Base-by-base conservation (phyloP, 2,888 invertebrate genomes). In the Acholoe squamosa region DNA sequence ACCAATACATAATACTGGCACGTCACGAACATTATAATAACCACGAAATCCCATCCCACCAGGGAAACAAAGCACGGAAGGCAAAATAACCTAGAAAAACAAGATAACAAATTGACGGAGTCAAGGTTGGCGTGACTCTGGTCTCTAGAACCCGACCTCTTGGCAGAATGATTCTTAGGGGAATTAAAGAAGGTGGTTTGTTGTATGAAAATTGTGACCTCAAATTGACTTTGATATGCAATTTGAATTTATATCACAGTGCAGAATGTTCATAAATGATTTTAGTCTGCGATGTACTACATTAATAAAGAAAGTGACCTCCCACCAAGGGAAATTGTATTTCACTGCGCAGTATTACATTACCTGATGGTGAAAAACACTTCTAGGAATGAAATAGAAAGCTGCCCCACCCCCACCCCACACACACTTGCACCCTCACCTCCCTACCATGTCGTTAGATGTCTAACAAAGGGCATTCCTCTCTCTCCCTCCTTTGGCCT, bases 81-180 rank as follows among this genome's bases (percentile, higher is more conserved):
- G n/a, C 12, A n/a, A n/a, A 61, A 61, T n/a, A n/a, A 61, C 1
- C 61, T 61, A 61, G 61, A 61, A 61, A 61, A 61, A 61, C 61
- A 61, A 61, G 61, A 61, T 61, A 61, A n/a, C 61, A 61, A 61
- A 61, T 61, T 61, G 61, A 61, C 61, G 14, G 61, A 61, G 61
- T 61, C 61, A n/a, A n/a, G 19, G 61, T 61, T 61, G 61, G 61
- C 61, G 61, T 61, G 61, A 61, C 14, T 3, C 43, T 10, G 43
- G 43, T 43, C 43, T 43, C 43, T 43, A 43, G 43, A 43, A 43
- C 43, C 43, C 43, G 43, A 43, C 43, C 43, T 43, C 43, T 43
- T 43, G 5, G 10, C 43, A 43, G 43, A 43, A 43, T 3, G 43
- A 43, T 43, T 43, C 43, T 7, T 10, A 43, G 3, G 43, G 10